Evolutionary conservation across 2,113 vertebrate species (phyloP), one percentile per base, ranked within the genome.

Genomic region (Hiodon alosoides): DNA sequence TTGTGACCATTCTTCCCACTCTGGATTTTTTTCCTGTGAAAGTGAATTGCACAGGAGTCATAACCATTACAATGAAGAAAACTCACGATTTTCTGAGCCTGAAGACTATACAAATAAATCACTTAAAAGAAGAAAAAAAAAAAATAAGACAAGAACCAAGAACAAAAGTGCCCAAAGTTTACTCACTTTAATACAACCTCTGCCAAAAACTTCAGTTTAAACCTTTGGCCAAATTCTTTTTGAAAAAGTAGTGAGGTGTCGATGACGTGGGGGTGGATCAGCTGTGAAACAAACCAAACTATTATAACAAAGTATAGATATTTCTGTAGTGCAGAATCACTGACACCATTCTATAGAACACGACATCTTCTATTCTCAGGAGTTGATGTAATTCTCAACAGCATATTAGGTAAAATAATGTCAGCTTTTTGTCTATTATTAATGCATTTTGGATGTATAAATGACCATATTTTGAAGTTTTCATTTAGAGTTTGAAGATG

Each of bases 241-340:
- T 84, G 84, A 86, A 93, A 98, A 72, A 98, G 93, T 83, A 96
- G 77, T 0, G 96, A 93, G 7, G 94, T 95, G 83, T 98, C 95
- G 72, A 98, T 94, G 7, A 96, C 87, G 59, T 94, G 92, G 48
- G 80, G 92, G 81, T 98, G 94, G 80, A 95, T 92, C 86, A 98
- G 87, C 95, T 96, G 84, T 51, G 85, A 65, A 16, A 66, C 59
- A 69, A 61, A 73, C 53, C 53, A 55, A 75, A 17, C 16, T 16
- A 31, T 13, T 61, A 3, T 3, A 4, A 70, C 46, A 9, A 13
- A 11, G 31, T 31, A 31, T 31, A 31, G 31, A 31, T 31, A 31
- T 31, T 31, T 31, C 31, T 31, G 31, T 31, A 31, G 31, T 31
- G 31, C 31, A 31, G 31, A 67, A 51, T 62, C 17, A 16, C 4